Percentiles rank a stretch among this genome's conserved stretches.
Evolutionary conservation across 2,797 vertebrate genomes (phyloP).

Genomic region (Gymnopithys bicolor): DNA sequence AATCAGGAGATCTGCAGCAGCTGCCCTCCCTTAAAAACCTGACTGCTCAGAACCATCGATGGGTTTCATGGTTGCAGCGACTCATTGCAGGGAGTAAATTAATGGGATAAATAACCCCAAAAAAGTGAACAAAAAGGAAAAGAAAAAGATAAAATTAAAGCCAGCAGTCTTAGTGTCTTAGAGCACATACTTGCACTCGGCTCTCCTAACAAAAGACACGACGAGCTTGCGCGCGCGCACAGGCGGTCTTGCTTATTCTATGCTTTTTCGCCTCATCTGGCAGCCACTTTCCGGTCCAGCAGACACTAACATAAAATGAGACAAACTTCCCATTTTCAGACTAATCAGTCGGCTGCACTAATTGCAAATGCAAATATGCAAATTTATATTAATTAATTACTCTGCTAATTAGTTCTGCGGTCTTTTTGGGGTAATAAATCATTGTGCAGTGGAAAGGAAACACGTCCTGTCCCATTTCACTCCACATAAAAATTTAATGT

Average conservation of each 20-base stretch:
- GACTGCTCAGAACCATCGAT: background rate
- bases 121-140: constrained; percentile 56
- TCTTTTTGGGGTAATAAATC: constrained; percentile 99
- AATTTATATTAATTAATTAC: constrained; percentile 99
- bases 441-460: constrained; percentile 93
- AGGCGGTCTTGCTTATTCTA: constrained; percentile 77
- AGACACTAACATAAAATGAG: constrained; percentile 96
- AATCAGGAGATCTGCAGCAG: background rate
- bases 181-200: constrained; percentile 61
- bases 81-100: constrained; percentile 57
- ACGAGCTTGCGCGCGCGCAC: background rate
- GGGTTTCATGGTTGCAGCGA: constrained; percentile 15
- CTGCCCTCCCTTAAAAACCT: background rate
- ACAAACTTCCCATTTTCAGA: constrained; percentile 99
- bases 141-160: background rate
- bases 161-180: constrained; percentile 52
- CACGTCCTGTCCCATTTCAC: constrained; percentile 85
- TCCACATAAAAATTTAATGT: constrained; percentile 88
- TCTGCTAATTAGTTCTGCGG: constrained; percentile 99
- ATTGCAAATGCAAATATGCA: constrained; percentile 99
- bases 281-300: constrained; percentile 87
- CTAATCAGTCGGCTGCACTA: constrained; percentile 99
- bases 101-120: constrained; percentile 34
- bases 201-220: constrained; percentile 77
- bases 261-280: constrained; percentile 90